phyloP scores from a whole-genome alignment of 2,888 invertebrate species.

The Marasmarcha lunaedactyla region DNA sequence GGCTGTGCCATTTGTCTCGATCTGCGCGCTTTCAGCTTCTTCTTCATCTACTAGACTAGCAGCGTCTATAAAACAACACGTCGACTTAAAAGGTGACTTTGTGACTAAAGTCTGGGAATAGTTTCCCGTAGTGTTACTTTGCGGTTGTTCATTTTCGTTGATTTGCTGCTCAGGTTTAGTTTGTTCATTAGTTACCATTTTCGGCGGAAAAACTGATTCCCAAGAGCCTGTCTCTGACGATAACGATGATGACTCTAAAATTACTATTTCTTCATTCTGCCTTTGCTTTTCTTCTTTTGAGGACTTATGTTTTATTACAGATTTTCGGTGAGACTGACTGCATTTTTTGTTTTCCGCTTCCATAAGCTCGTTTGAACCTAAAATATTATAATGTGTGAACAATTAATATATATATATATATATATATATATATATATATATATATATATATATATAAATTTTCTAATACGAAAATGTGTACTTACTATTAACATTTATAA shows the following conservation, averaged over 20 bases:
- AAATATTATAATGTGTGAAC: too few relatives aligned
- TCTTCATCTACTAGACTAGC: conserved; percentile 80
- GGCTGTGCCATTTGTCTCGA: conserved; percentile 10
- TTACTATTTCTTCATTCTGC: conserved; percentile 73
- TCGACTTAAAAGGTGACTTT: conserved; percentile 33
- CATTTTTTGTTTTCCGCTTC: too few relatives aligned
- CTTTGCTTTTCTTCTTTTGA: conserved; percentile 72
- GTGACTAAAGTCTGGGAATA: conserved; percentile 24
- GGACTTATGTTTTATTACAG: conserved; percentile 21
- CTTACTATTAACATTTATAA: conserved; percentile 22
- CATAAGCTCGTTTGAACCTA: too few relatives aligned
- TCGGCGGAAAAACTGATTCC: conserved; percentile 72
- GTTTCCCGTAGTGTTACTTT: conserved; percentile 15
- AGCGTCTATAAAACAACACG: conserved; percentile 81
- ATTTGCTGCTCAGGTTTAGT: conserved; percentile 44
- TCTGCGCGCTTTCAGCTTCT: conserved; percentile 35
- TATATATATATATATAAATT: too few relatives aligned
- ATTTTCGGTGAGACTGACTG: too few relatives aligned
- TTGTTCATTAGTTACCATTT: conserved; percentile 37
- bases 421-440: too few relatives aligned
- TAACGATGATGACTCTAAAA: conserved; percentile 72
- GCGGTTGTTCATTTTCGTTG: conserved; percentile 39
- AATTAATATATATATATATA: too few relatives aligned
- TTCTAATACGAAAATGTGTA: too few relatives aligned
- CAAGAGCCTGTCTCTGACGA: conserved; percentile 76